Conservation (phyloP, 2,888 invertebrate genomes). For the Tanytarsus gracilentus region DNA sequence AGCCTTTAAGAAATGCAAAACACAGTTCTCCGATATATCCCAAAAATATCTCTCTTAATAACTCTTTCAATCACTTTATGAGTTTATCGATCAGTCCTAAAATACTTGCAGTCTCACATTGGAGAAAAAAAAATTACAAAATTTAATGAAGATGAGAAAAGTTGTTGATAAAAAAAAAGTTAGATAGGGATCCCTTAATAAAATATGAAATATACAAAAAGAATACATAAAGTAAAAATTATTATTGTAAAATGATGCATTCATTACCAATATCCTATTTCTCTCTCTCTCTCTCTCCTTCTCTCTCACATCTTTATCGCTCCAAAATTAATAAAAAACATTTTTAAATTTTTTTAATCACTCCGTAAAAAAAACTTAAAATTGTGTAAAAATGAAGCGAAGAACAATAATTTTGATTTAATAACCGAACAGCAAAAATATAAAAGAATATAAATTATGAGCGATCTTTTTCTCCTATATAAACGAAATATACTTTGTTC, state of each 20-base stretch:
- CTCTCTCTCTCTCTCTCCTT: neutral
- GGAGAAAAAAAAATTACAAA: neutral
- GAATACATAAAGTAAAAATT: neutral
- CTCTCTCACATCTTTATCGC: neutral
- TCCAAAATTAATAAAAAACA: too few relatives aligned
- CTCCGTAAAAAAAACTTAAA: neutral
- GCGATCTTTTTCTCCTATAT: too few relatives aligned
- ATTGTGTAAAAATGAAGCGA: too few relatives aligned
- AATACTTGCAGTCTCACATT: neutral
- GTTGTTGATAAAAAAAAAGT: constrained; percentile 18
- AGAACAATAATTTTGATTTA: too few relatives aligned
- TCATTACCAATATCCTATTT: neutral
- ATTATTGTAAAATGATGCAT: constrained; percentile 7
- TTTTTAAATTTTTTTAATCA: neutral
- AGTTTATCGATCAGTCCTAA: neutral
- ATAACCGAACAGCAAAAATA: too few relatives aligned
- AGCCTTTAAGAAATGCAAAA: too few relatives aligned
- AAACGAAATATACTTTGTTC: too few relatives aligned
- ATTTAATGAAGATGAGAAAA: constrained; percentile 6
- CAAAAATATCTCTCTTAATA: too few relatives aligned
- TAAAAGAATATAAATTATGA: too few relatives aligned
- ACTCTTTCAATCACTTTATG: too few relatives aligned
- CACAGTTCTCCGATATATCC: too few relatives aligned
- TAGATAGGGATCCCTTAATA: constrained; percentile 23
- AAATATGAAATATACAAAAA: constrained; percentile 6